Percentiles rank a stretch among this genome's conserved stretches.
Conservation (phyloP, 2,113 vertebrate genomes). For the Pituophis catenifer region DNA sequence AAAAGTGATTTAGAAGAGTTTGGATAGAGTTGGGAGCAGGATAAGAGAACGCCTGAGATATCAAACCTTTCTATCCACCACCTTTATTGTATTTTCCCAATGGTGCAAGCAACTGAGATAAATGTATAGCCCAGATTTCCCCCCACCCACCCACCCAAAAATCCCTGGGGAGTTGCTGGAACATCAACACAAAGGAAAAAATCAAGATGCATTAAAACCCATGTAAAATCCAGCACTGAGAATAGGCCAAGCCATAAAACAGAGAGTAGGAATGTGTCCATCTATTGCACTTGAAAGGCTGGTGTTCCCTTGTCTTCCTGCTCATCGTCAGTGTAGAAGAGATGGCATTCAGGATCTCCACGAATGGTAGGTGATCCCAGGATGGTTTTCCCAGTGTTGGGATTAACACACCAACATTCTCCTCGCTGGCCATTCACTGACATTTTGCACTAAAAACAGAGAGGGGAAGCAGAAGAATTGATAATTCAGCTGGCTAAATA, state of each 20-base stretch:
- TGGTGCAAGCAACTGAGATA: constrained; percentile 29
- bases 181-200: constrained; percentile 51
- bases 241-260: constrained; percentile 40
- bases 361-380: constrained; percentile 82
- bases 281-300: constrained; percentile 65
- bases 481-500: neutral
- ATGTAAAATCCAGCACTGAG: constrained; percentile 61
- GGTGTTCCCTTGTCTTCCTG: constrained; percentile 76
- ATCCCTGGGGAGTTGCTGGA: constrained; percentile 63
- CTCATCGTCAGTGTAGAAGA: constrained; percentile 79
- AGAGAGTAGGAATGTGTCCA: constrained; percentile 34
- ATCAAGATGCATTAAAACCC: constrained; percentile 60
- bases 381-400: constrained; percentile 84
- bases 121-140: constrained; percentile 36
- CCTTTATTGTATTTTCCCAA: constrained; percentile 39
- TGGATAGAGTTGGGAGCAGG: neutral
- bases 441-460: constrained; percentile 89
- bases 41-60: constrained; percentile 64
- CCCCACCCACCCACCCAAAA: neutral
- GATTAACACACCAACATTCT: constrained; percentile 96
- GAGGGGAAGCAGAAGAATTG: neutral
- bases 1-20: neutral
- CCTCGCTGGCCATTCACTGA: constrained; percentile 92
- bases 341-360: constrained; percentile 91
- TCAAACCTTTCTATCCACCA: constrained; percentile 53